Base-by-base conservation (phyloP, 1,140 invertebrate genomes). In the Charaxes varanes region DNA sequence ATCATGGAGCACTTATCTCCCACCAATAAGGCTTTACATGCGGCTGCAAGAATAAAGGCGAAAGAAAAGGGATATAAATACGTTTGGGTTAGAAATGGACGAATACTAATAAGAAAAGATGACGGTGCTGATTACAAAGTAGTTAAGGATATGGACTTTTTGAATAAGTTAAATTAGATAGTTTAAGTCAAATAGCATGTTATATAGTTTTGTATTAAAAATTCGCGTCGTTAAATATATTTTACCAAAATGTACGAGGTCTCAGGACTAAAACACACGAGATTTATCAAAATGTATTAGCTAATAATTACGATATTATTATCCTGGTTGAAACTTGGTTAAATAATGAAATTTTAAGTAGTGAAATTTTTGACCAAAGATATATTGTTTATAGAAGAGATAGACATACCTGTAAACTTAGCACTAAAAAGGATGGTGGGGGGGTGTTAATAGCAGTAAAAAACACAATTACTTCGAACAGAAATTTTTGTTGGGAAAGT, bases 301-400 rank as follows among this genome's bases (percentile, higher is more conserved):
- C n/a, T 30, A 30, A 15, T 14, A 11, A 14, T 10, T 41, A 22
- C 23, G 37, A 41, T 23, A 22, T 41, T 21, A 22, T 41, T 15
- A 16, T 41, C 7, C 5, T 41, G 10, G 4, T 16, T 15, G 28
- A n/a, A n/a, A n/a, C n/a, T n/a, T n/a, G n/a, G n/a, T n/a, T n/a
- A n/a, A n/a, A n/a, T n/a, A n/a, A n/a, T 22, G 8, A 1, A 14
- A n/a, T 41, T 8, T 12, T 4, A 3, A 16, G 21, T 15, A 15
- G 11, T 7, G 37, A 41, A 12, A 6, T 41, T 3, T 41, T 41
- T 12, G 27, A 31, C 13, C 6, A 18, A 15, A 31, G 27, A n/a
- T 41, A 30, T 17, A 11, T 14, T 10, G 37, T 41, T 2, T 31
- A 41, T 7, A 31, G 28, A 16, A 21, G 27, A 3, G 37, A 41